Evolutionary conservation across 2,797 vertebrate species (phyloP).

Genomic region (Hoplostethus atlanticus): DNA sequence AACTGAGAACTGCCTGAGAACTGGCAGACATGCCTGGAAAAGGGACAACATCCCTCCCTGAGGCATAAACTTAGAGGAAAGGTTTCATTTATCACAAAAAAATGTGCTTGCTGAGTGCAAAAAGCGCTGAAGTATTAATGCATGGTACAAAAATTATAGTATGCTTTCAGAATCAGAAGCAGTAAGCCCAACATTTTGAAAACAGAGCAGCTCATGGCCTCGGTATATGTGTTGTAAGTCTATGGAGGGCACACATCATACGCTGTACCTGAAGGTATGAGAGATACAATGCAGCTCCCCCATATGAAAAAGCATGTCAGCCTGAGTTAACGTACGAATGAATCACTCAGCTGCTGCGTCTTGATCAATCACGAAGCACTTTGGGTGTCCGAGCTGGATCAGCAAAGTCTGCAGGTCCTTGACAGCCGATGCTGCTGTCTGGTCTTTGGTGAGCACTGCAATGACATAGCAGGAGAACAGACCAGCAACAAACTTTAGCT

Average conservation of each 20-base stretch:
- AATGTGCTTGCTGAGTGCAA: constrained; percentile 53
- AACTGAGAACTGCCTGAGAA: constrained; percentile 64
- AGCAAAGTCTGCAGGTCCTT: constrained; percentile 45
- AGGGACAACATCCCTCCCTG: constrained; percentile 40
- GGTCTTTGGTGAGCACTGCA: constrained; percentile 36
- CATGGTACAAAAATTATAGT: constrained; percentile 18
- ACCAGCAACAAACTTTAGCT: constrained; percentile 32
- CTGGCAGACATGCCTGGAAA: constrained; percentile 48
- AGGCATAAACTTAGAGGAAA: constrained; percentile 31
- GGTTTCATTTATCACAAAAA: constrained; percentile 59
- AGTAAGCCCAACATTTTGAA: constrained; percentile 30
- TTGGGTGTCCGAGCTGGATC: constrained; percentile 32
- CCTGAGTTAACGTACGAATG: constrained; percentile 47
- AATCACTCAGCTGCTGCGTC: constrained; percentile 41
- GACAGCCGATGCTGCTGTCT: constrained; percentile 18
- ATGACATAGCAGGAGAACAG: constrained; percentile 13
- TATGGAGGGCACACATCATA: not conserved
- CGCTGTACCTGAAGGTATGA: constrained; percentile 6
- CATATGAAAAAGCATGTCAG: constrained; percentile 43
- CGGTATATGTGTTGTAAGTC: constrained; percentile 13
- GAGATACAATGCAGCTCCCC: constrained; percentile 17
- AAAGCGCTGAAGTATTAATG: constrained; percentile 61
- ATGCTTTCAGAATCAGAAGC: constrained; percentile 28
- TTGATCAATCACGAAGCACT: constrained; percentile 50
- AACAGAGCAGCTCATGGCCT: constrained; percentile 28